Conservation (phyloP, 1,140 invertebrate genomes). For the Pseudomyrmex sp. region DNA sequence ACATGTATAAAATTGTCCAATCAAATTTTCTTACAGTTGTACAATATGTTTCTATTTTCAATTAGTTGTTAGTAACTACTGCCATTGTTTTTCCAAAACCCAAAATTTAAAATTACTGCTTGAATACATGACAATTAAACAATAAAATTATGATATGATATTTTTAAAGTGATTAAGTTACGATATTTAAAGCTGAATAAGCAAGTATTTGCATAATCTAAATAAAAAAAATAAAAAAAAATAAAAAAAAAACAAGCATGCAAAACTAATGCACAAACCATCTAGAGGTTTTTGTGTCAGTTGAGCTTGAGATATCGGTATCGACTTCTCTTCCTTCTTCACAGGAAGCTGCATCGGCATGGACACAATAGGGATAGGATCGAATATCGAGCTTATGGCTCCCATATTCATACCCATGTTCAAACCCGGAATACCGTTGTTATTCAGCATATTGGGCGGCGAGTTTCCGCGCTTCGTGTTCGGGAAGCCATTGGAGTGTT, state of each 20-base stretch:
- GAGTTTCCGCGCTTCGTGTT: constrained; percentile 84
- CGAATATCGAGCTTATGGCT: constrained; percentile 88
- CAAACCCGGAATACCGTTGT: constrained; percentile 83
- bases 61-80: too few species aligned
- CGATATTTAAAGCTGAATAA: constrained; percentile 1
- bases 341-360: constrained; percentile 85
- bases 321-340: constrained; percentile 86
- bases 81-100: too few species aligned
- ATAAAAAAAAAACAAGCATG: constrained; percentile 2
- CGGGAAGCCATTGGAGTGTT: constrained; percentile 84
- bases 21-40: too few species aligned
- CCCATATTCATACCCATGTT: constrained; percentile 83
- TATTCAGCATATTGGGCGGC: constrained; percentile 84
- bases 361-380: constrained; percentile 85
- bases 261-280: constrained; percentile 76
- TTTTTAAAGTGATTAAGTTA: too few species aligned
- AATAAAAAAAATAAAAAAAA: background rate
- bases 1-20: too few species aligned
- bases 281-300: constrained; percentile 81
- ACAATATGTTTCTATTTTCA: too few species aligned
- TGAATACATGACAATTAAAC: too few species aligned
- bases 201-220: background rate
- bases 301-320: constrained; percentile 78
- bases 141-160: too few species aligned
- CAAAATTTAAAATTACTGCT: too few species aligned